Evolutionary conservation across 1,140 invertebrate genomes (phyloP).

Genomic region (Tetragonula clypearis): DNA sequence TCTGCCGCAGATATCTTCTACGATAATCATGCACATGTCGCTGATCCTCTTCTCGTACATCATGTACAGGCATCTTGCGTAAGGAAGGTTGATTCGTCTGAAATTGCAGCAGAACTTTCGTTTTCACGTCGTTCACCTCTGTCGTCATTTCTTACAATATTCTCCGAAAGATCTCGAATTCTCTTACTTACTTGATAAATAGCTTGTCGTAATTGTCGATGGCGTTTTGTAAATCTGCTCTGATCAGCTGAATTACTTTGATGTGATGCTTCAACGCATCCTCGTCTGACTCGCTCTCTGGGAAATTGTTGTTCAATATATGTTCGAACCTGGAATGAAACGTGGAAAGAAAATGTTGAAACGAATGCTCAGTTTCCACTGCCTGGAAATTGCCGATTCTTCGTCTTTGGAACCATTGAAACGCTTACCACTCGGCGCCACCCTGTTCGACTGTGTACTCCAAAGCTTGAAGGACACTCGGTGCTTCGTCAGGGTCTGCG

Average conservation of each 20-base stretch:
- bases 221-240: conserved; percentile 90
- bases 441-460: conserved; percentile 87
- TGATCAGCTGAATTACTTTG: conserved; percentile 90
- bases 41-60: conserved; percentile 90
- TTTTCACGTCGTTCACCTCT: too few species aligned
- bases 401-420: not conserved
- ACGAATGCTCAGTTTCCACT: not conserved
- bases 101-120: conserved; percentile 56
- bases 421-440: conserved; percentile 86
- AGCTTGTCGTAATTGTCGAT: conserved; percentile 91
- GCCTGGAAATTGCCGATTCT: not conserved
- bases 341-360: not conserved
- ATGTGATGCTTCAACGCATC: conserved; percentile 88
- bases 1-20: conserved; percentile 87
- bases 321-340: conserved; percentile 84
- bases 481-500: conserved; percentile 82
- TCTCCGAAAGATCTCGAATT: conserved; percentile 67
- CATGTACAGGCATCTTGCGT: conserved; percentile 87
- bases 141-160: not conserved
- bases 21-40: conserved; percentile 86
- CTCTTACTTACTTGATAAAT: conserved; percentile 86
- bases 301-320: conserved; percentile 86
- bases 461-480: conserved; percentile 84
- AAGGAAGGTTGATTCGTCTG: conserved; percentile 87
- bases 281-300: conserved; percentile 83